Evolutionary conservation across 2,888 invertebrate species (phyloP), one percentile per base, ranked within the genome.

Genomic region (Sphaerophoria taeniata): DNA sequence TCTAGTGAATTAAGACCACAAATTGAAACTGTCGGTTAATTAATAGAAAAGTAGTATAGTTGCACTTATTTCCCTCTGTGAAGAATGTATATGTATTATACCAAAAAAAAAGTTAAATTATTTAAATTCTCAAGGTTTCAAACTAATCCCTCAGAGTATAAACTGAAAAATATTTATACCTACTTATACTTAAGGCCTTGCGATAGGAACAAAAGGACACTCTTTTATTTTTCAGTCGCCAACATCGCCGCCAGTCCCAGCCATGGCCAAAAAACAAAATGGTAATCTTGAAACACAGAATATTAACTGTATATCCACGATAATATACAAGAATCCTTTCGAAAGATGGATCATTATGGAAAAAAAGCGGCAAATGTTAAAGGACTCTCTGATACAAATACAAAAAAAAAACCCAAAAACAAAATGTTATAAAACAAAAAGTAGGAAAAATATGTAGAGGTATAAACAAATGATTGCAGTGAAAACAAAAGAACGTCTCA

Each of bases 401-500:
- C 24, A 16, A 56, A 43, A 45, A 36, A 65, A 43, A 69, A 45
- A 24, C 43, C 43, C 6, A 36, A 73, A 5, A 36, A 51, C 33
- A 71, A 47, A 43, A 24, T 24, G 24, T 24, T 24, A 43, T 43
- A 69, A 69, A 36, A 73, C 5, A 36, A 51, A 39, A 71, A 43
- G 24, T 24, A 49, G 56, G 61, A 9, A 39, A 69, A 71, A 53
- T 43, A n/a, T 33, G 0, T 4, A 39, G 43, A 12, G 9, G 12
- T 58, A 85, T 73, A 85, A 85, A 85, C 72, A 81, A 81, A 85
- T 87, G 78, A 78, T 73, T 85, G 14, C 63, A 76, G 83, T 24
- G 87, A 87, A 88, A 89, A 89, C 89, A 89, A 89, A 88, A 87
- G 88, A 88, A 88, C 88, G 89, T 89, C 89, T 89, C 89, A 89